Base-by-base conservation (phyloP, 2,888 invertebrate species). In the Fissipunctia ypsillon region DNA sequence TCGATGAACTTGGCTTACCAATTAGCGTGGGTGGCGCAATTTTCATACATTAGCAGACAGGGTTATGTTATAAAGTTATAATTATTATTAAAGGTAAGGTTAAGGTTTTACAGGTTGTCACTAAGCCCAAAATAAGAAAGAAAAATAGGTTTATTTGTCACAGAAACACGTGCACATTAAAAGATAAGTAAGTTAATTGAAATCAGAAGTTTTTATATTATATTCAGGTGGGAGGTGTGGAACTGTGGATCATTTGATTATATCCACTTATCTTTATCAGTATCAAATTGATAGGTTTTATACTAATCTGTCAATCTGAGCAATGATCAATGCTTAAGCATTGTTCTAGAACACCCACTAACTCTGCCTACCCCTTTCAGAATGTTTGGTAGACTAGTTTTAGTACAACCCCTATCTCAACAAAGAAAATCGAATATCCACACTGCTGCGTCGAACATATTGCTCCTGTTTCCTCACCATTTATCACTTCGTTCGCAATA, bases 401-500 rank as follows among this genome's bases (percentile, higher is more conserved):
- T 28, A 73, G 50, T 52, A 43, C 45, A 59, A 45, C n/a, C 22
- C n/a, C 16, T 56, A 60, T 69, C 48, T 45, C 31, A 59, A 69
- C 67, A 74, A 74, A 69, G 41, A 57, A 14, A 57, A 84, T 59
- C 38, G 61, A 80, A 70, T 52, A 45, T 65, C 57, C 61, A 68
- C 69, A 68, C 35, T 14, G 10, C 48, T 56, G 12, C 25, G 57
- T 52, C 68, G 56, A 68, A 70, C 60, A 76, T 77, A 79, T 78
- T 72, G 69, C 50, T 63, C 28, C 48, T 67, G 67, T 63, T 85
- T 66, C 65, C 72, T 65, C 54, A 57, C 64, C 84, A 84, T 84
- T 81, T 63, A 80, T 86, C 84, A 86, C 84, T 82, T 43, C 19
- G 61, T 61, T 76, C 74, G 84, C 70, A 80, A 84, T 84, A 81